Evolutionary conservation across 1,140 invertebrate genomes (phyloP), one percentile per base, ranked within the genome.

Genomic region (Helicorthomorpha holstii): DNA sequence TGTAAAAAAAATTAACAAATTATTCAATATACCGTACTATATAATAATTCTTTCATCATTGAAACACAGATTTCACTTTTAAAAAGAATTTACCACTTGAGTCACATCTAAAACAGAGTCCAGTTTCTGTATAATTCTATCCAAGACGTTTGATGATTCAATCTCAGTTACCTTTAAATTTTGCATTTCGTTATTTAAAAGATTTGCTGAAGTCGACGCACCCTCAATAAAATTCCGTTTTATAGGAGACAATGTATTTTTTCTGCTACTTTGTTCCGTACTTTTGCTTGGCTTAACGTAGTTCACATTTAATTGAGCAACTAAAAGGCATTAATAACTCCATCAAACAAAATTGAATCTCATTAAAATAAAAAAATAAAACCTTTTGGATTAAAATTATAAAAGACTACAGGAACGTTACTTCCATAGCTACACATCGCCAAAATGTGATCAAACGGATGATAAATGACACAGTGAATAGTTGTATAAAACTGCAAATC

Each of bases 361-460:
- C n/a, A n/a, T n/a, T n/a, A n/a, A n/a, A n/a, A n/a, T n/a, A n/a
- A n/a, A n/a, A n/a, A n/a, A n/a, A n/a, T n/a, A n/a, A n/a, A 25
- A 46, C 44, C 44, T 46, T 46, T 46, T 7, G 7, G 4, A 25
- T 22, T 25, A 25, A 7, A 46, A 4, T 46, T 51, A 34, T 48
- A 56, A 22, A 55, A 10, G 22, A 53, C 16, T 24, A 57, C 27
- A 26, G 42, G 43, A 7, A 41, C 26, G 24, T 24, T 44, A 14
- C 55, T 49, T 48, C 54, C 56, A 4, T 14, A 51, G 26, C 49
- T 44, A 38, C 58, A 53, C 49, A 70, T 57, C 3, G 69, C 70
- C 14, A 71, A 49, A 48, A 71, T 66, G 55, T 72, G 63, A 50
- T 71, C 68, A 51, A 61, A 57, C 14, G 69, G 70, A 58, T 72